phyloP scores from a whole-genome alignment of 2,888 invertebrate species.

The Cremastinae sp. region DNA sequence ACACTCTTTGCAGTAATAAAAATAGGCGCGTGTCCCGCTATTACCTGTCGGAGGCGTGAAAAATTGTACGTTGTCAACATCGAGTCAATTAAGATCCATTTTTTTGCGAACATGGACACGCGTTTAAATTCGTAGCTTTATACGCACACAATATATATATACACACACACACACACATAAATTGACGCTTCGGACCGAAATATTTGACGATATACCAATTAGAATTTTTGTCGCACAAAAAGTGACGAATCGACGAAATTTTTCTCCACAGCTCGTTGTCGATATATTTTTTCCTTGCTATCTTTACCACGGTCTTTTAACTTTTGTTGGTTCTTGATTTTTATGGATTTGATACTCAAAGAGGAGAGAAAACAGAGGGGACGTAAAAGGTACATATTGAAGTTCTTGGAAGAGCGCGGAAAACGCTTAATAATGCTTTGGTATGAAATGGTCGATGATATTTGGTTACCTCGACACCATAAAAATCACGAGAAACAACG shows the following conservation, averaged over 20 bases:
- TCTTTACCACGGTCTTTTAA: slow-evolving; percentile 3
- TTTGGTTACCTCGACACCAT: slow-evolving; percentile 33
- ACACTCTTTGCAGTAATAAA: slow-evolving; percentile 25
- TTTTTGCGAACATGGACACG: slow-evolving; percentile 37
- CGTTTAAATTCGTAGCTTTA: slow-evolving; percentile 36
- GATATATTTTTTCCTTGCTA: background rate
- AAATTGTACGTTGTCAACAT: slow-evolving; percentile 23
- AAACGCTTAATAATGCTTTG: slow-evolving; percentile 46
- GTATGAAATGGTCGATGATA: slow-evolving; percentile 54
- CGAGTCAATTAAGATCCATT: slow-evolving; percentile 28
- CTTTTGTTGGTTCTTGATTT: slow-evolving; percentile 43
- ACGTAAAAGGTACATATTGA: slow-evolving; percentile 22
- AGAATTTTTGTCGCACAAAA: background rate
- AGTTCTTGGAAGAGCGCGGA: background rate
- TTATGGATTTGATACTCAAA: slow-evolving; percentile 56
- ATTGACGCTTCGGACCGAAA: background rate
- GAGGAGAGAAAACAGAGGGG: slow-evolving; percentile 30
- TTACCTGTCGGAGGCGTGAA: slow-evolving; percentile 30
- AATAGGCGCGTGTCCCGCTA: background rate
- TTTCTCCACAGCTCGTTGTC: background rate
- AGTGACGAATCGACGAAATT: background rate
- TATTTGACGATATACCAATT: background rate
- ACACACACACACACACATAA: background rate
- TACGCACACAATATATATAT: background rate
- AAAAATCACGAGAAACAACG: slow-evolving; percentile 46